Base-by-base conservation (phyloP, 1,140 invertebrate genomes). In the Hestina assimilis region DNA sequence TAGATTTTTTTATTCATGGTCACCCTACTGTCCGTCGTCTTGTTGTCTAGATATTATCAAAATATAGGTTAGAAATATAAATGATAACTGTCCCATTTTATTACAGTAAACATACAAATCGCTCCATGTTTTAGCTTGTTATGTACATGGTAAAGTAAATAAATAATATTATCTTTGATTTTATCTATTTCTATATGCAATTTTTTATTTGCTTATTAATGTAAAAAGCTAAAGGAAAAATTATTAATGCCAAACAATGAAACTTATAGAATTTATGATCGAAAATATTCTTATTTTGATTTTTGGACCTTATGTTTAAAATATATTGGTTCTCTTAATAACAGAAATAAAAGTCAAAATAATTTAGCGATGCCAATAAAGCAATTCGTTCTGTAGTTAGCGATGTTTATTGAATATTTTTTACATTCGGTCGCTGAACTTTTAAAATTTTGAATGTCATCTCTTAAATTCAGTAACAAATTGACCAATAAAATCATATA, bases 41-140 rank as follows among this genome's bases (percentile, higher is more conserved):
- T 12, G 28, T 61, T 42, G 59, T 61, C 59, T 61, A 33, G 45
- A 45, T 61, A 38, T 20, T 47, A 56, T 56, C 47, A 41, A 26
- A 51, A 56, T 61, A 24, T 61, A 40, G 53, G 52, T 56, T 61
- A 56, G 11, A 33, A 21, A 9, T 17, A 17, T 8, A 38, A 40
- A 11, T 38, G 54, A 48, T 57, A 48, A 11, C 17, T 42, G 24
- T 42, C 26, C 54, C 7, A 48, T 57, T 48, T 50, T 24, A 20
- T 38, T 40, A 35, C 15, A 7, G 20, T 23, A 3, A 14, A 35
- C 29, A 43, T 24, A 23, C n/a, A 38, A 38, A 38, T 20, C 9
- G 8, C 19, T 19, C 11, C 0, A 33, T 33, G 12, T 19, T n/a
- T 4, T 38, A 19, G 3, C 17, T 17, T 23, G 14, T 43, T 11